phyloP scores from a whole-genome alignment of 2,113 vertebrate genomes.

The Microcebus griseorufus region DNA sequence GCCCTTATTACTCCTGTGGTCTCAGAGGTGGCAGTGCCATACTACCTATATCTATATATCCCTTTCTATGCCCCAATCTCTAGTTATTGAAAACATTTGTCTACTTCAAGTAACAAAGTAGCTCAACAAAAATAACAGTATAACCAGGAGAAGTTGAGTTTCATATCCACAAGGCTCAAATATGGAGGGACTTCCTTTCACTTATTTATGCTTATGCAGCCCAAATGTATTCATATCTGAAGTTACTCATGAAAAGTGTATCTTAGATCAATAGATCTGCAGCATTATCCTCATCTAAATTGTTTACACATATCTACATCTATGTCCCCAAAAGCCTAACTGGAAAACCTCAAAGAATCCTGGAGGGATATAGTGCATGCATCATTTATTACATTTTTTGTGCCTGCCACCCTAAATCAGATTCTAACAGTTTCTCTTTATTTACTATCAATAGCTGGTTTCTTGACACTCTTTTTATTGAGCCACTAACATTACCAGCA shows the following conservation, averaged over 20 bases:
- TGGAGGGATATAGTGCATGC: neutral
- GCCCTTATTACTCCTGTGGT: neutral
- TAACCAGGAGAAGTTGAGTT: neutral
- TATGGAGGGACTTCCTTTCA: neutral
- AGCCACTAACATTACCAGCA: neutral
- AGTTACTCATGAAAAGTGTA: neutral
- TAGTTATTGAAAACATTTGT: neutral
- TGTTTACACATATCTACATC: neutral
- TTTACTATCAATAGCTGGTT: neutral
- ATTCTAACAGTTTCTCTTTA: neutral
- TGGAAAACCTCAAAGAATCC: neutral
- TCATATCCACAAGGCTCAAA: neutral
- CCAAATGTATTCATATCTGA: neutral
- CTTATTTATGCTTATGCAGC: neutral
- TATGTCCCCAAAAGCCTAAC: neutral
- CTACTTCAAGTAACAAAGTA: neutral
- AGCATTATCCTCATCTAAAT: neutral
- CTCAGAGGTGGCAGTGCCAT: neutral
- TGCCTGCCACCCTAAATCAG: neutral
- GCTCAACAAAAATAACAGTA: neutral
- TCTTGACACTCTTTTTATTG: neutral
- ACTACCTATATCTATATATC: neutral
- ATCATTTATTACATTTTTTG: neutral
- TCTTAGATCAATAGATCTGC: neutral
- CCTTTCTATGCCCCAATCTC: neutral